Evolutionary conservation across 2,888 invertebrate species (phyloP).

Genomic region (Arctia plantaginis): DNA sequence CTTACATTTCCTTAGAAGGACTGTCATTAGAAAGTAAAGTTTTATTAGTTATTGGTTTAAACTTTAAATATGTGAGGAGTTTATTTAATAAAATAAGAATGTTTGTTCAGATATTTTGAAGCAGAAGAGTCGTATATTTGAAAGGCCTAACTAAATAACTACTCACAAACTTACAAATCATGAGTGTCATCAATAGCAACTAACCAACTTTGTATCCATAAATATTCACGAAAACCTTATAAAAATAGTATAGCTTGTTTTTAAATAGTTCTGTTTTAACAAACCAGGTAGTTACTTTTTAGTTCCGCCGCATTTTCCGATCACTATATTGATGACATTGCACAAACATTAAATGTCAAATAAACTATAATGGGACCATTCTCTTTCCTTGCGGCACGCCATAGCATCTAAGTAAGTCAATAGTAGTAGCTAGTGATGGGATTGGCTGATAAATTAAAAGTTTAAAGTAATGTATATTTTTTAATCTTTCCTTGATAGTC

Average conservation of each 20-base stretch:
- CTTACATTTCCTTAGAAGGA: background rate
- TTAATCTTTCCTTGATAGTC: background rate
- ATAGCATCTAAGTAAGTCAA: constrained; percentile 22
- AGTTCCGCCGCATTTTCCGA: constrained; percentile 40
- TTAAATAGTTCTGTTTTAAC: background rate
- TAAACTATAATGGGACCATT: constrained; percentile 44
- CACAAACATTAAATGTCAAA: constrained; percentile 44
- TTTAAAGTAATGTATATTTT: background rate
- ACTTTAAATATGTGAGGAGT: background rate
- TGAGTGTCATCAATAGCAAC: background rate
- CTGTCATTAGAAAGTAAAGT: background rate
- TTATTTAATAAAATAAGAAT: background rate
- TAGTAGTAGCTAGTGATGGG: constrained; percentile 14
- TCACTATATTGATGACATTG: constrained; percentile 16
- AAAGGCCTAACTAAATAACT: background rate
- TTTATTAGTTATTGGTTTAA: background rate
- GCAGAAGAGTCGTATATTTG: background rate
- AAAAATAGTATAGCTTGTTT: background rate
- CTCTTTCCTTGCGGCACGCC: constrained; percentile 47
- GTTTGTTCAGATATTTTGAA: background rate
- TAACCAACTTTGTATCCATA: background rate
- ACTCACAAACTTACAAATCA: background rate
- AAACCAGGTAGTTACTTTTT: background rate
- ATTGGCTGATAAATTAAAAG: background rate
- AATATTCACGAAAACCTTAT: background rate